Conservation (phyloP, 1,140 invertebrate genomes). For the Meloidogyne hapla region DNA sequence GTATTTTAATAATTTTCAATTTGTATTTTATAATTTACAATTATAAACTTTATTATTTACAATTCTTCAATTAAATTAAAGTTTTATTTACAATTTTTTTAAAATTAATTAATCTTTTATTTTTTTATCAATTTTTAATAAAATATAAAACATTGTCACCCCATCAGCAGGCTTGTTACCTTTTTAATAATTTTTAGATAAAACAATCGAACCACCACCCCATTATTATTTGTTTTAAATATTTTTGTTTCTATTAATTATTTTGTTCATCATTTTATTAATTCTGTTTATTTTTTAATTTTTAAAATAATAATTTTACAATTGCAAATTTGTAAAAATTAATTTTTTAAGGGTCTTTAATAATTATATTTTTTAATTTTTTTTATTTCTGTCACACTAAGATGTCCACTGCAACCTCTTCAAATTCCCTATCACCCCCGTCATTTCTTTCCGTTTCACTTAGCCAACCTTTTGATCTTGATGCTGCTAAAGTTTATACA, state of each 20-base stretch:
- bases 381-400: not conserved
- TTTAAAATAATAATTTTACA: too few species aligned
- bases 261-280: too few species aligned
- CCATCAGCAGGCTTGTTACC: not conserved
- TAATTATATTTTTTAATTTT: not conserved
- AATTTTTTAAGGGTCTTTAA: not conserved
- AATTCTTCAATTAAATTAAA: not conserved
- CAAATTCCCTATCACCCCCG: not conserved
- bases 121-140: not conserved
- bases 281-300: too few species aligned
- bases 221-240: not conserved
- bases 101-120: not conserved
- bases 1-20: too few species aligned
- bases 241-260: too few species aligned
- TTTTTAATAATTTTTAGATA: not conserved
- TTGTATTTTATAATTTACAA: too few species aligned
- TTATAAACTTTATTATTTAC: too few species aligned
- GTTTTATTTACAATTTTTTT: not conserved
- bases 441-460: constrained; percentile 32
- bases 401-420: constrained; percentile 5
- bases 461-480: constrained; percentile 41
- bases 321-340: not conserved
- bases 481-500: constrained; percentile 36
- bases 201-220: not conserved
- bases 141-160: not conserved